phyloP scores from a whole-genome alignment of 2,888 invertebrate genomes.

The Minunthozetes semirufus region DNA sequence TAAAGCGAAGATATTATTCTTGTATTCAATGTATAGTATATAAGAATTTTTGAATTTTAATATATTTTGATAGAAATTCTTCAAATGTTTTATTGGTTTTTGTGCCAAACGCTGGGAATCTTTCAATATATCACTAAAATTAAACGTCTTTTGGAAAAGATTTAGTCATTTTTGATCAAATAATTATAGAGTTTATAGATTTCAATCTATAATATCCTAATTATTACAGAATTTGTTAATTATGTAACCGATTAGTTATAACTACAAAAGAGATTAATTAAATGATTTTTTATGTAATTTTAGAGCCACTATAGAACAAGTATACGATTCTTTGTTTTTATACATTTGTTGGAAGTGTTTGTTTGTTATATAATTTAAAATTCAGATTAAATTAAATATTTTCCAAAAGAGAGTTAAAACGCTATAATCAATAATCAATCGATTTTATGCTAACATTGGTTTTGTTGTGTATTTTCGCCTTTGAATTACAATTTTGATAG shows the following conservation, averaged over 20 bases:
- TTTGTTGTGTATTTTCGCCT: neutral
- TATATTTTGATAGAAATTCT: neutral
- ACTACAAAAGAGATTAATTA: too few relatives aligned
- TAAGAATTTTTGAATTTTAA: neutral
- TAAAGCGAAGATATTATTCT: neutral
- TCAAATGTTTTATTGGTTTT: neutral
- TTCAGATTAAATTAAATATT: neutral
- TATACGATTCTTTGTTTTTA: neutral
- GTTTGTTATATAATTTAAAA: conserved; percentile 6
- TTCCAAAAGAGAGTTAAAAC: neutral
- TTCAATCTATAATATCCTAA: too few relatives aligned
- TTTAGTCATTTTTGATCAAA: too few relatives aligned
- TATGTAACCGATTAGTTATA: too few relatives aligned
- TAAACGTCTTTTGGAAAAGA: too few relatives aligned
- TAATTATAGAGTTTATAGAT: too few relatives aligned
- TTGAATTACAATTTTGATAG: neutral
- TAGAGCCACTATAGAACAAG: too few relatives aligned
- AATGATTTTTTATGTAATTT: too few relatives aligned
- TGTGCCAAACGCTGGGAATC: too few relatives aligned
- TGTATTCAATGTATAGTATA: conserved; percentile 7
- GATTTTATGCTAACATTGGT: conserved; percentile 1
- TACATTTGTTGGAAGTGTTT: neutral
- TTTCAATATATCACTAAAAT: too few relatives aligned
- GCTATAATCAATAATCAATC: conserved; percentile 9
- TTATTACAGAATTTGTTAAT: too few relatives aligned